Base-by-base conservation (phyloP, 2,797 vertebrate genomes). In the Paratrypauchen microcephalus region DNA sequence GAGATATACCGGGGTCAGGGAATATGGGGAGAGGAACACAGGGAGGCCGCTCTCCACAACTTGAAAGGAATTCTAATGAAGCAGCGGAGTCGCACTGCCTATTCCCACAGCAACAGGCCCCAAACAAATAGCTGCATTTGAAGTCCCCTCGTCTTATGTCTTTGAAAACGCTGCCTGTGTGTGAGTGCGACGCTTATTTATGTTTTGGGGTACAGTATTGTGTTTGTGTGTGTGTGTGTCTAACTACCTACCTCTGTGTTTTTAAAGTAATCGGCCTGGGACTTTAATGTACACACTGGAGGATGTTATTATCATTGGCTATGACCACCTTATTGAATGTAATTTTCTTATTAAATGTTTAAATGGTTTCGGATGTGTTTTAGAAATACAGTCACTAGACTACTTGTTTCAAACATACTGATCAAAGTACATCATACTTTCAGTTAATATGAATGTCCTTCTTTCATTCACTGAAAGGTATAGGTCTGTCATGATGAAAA, bases 81-180 rank as follows among this genome's bases (percentile, higher is more conserved):
- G 71, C 87, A 81, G 88, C 88, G 78, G 91, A 93, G 92, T 93
- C 84, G 85, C 89, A 57, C 88, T 84, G 89, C 84, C 88, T 93
- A 94, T 94, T 94, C 93, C 93, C 93, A 91, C 87, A 92, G 92
- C 91, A 93, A 93, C 91, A 90, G 90, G 91, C 92, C 92, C 92
- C 92, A 94, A 94, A 94, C 93, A 94, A 94, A 94, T 93, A 93
- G 92, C 90, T 93, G 91, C 90, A 93, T 94, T 94, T 94, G 92
- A 94, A 93, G 93, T 94, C 91, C 92, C 91, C 88, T 93, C 91
- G 85, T 90, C 93, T 94, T 92, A 91, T 90, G 91, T 90, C 90
- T 93, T 93, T 88, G 90, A 92, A 92, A 94, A 88, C 85, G 77
- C 87, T 86, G 83, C 75, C 13, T 85, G 84, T 75, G 82, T 86